These are phyloP conservation scores for Nomada fabriciana DNA, from an alignment of 2,888 invertebrate genomes.

Conservation along the genomic window DNA sequence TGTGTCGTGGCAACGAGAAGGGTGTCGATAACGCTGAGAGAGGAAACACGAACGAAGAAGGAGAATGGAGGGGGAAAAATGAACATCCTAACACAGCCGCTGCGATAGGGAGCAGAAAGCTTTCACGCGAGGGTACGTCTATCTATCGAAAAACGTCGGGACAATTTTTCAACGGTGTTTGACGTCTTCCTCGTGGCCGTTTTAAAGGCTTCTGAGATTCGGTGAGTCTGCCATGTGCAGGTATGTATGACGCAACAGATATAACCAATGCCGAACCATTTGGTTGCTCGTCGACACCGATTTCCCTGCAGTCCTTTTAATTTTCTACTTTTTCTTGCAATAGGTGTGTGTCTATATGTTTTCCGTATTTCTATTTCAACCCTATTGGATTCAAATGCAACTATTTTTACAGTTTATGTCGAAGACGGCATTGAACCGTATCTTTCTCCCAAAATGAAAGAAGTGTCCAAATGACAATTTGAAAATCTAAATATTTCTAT, in stretches of 20 bases:
- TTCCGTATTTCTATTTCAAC: too few species aligned
- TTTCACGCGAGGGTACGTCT: constrained; percentile 54
- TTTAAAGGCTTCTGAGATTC: constrained; percentile 4
- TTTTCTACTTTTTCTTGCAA: too few species aligned
- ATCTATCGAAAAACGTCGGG: constrained; percentile 74
- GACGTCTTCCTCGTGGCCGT: constrained; percentile 67
- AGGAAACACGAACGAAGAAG: constrained; percentile 18
- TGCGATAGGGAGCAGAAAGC: constrained; percentile 7
- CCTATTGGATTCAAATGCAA: too few species aligned
- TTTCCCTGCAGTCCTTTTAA: too few species aligned
- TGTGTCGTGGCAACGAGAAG: constrained; percentile 47
- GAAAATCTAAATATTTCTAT: too few species aligned
- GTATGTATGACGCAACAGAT: not conserved
- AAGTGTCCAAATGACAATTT: too few species aligned
- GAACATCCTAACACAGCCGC: constrained; percentile 4
- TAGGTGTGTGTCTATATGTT: too few species aligned
- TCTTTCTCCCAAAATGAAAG: too few species aligned
- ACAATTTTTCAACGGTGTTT: constrained; percentile 55
- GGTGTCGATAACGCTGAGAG: constrained; percentile 61
- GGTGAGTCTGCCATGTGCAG: not conserved
- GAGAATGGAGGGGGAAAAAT: constrained; percentile 12
- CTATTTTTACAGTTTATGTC: too few species aligned
- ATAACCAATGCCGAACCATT: not conserved
- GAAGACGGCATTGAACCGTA: too few species aligned
- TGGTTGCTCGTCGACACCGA: not conserved